Base-by-base conservation (phyloP, 2,797 vertebrate genomes). In the Acanthornis magna region DNA sequence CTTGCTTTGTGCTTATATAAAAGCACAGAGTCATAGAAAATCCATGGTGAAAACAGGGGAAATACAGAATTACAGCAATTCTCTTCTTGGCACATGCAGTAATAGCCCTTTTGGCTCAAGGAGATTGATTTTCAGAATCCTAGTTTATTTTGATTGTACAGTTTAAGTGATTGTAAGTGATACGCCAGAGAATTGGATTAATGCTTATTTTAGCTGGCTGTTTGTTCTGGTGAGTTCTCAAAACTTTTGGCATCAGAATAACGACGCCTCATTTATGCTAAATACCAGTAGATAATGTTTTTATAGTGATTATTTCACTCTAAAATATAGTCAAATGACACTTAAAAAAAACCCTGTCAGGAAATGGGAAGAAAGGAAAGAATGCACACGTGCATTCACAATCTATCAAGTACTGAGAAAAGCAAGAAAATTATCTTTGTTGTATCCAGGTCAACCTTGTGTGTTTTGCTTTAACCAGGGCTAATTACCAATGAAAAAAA, bases 401-500 rank as follows among this genome's bases (percentile, higher is more conserved):
- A 48, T 80, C 40, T 85, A 74, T 34, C 47, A 75, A 93, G 66
- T 4, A 4, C 65, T 61, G 68, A 89, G 75, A 93, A 93, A 94
- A 85, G 82, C 72, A 91, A 80, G 61, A 94, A 91, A 94, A 91
- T 83, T 0, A 89, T 87, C 71, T 70, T 91, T 70, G 54, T 90
- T 81, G 23, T 82, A 80, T 91, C 61, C 68, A 74, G 65, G 71
- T 93, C 87, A 91, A 7, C 57, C 50, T 87, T 89, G 75, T 89
- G 55, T 73, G 34, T 82, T 91, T 94, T 92, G 42, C 89, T 77
- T 91, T 95, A 93, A 91, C 73, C 50, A 63, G 65, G 72, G 61
- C 81, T 95, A 96, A 96, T 96, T 92, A 92, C 78, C 38, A 77
- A 61, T 77, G 48, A 83, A 93, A 85, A 89, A 92, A 89, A 48